Evolutionary conservation across 2,797 vertebrate species (phyloP).

Genomic region (Megalops cyprinoides): DNA sequence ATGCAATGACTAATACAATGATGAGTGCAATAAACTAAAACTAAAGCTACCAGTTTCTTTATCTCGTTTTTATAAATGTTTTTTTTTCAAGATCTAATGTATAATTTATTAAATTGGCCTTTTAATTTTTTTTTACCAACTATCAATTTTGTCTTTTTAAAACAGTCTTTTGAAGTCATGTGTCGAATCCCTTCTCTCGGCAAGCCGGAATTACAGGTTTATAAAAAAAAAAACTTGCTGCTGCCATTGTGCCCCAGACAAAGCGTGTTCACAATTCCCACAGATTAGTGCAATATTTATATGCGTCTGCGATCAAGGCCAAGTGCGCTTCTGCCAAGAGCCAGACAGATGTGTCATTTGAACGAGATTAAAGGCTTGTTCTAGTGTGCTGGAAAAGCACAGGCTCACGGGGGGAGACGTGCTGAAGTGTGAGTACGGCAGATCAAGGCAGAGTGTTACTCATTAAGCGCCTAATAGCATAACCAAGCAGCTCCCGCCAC

Average conservation of each 20-base stretch:
- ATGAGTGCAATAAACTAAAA: background rate
- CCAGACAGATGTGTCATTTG: background rate
- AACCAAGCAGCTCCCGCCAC: conserved; percentile 6
- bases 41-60: background rate
- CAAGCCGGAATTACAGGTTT: background rate
- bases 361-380: background rate
- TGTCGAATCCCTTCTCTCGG: no score
- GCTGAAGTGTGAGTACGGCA: conserved; percentile 19
- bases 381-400: background rate
- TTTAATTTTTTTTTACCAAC: background rate
- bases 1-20: background rate
- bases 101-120: background rate
- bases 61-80: background rate
- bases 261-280: background rate
- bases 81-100: background rate
- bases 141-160: no score
- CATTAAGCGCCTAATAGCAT: background rate
- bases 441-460: background rate
- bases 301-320: background rate
- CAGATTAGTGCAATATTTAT: background rate
- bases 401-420: background rate
- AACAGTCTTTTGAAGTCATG: no score
- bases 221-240: background rate
- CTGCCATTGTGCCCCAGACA: background rate
- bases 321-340: background rate